A percentile compares a stretch with the other conserved stretches of the same genome.
These are phyloP conservation scores for Steinernema feltiae DNA, from an alignment of 1,140 invertebrate species.

Conservation along the genomic window DNA sequence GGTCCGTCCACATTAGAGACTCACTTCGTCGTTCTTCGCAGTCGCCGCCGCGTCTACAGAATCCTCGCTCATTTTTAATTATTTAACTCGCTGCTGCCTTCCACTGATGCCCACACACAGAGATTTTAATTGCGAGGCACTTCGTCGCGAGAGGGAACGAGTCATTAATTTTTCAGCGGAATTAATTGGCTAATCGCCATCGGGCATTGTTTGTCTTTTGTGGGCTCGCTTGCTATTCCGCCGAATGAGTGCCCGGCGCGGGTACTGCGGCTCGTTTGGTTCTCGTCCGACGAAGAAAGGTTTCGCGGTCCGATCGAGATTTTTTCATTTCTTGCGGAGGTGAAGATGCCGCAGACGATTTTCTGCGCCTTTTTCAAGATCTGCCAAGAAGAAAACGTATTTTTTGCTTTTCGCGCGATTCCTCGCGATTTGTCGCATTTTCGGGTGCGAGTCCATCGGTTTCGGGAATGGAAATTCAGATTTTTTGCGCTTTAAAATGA, in stretches of 20 bases:
- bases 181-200: constrained; percentile 15
- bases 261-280: not conserved
- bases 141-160: not conserved
- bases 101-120: not conserved
- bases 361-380: too few relatives aligned
- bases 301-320: too few relatives aligned
- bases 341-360: too few relatives aligned
- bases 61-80: not conserved
- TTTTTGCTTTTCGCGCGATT: too few relatives aligned
- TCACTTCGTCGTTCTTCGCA: not conserved
- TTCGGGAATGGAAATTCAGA: too few relatives aligned
- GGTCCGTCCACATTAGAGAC: not conserved
- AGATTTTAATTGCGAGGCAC: constrained; percentile 3
- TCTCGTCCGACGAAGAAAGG: too few relatives aligned
- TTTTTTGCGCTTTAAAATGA: too few relatives aligned
- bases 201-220: constrained; percentile 15
- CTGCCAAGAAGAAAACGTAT: too few relatives aligned
- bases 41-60: not conserved
- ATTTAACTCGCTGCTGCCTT: not conserved
- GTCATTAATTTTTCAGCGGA: constrained; percentile 15
- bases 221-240: constrained; percentile 7
- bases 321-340: not conserved
- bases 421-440: too few relatives aligned
- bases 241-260: not conserved
- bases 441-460: too few relatives aligned